phyloP scores from a whole-genome alignment of 2,113 vertebrate genomes.

The Atrichornis clamosus region DNA sequence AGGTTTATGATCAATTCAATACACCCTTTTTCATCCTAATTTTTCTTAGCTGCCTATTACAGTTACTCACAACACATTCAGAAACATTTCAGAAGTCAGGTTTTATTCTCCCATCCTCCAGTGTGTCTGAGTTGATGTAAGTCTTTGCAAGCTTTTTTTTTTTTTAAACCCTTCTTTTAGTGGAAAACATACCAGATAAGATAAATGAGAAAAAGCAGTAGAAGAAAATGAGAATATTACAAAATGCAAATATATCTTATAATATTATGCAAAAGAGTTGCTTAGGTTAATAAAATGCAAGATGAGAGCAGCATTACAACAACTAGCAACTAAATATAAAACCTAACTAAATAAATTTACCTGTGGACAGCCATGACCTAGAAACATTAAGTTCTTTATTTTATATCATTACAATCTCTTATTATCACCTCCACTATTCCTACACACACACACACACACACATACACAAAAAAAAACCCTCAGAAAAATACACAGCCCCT shows the following conservation, averaged over 20 bases:
- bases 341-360: not conserved
- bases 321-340: not conserved
- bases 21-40: not conserved
- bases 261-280: not conserved
- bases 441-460: not conserved
- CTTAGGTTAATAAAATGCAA: not conserved
- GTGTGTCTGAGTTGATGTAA: not conserved
- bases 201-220: not conserved
- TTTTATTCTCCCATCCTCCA: not conserved
- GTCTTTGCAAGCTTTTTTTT: not conserved
- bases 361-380: not conserved
- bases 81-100: not conserved
- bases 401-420: not conserved
- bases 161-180: not conserved
- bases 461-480: too few relatives aligned
- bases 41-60: not conserved
- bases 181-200: not conserved
- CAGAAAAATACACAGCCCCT: not conserved
- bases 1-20: not conserved
- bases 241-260: not conserved
- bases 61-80: not conserved
- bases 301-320: not conserved
- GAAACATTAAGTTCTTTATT: not conserved
- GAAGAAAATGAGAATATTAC: not conserved
- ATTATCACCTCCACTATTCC: not conserved